These are phyloP conservation scores for Neelides sp. DNA, from an alignment of 1,140 invertebrate genomes.

Conservation along the genomic window DNA sequence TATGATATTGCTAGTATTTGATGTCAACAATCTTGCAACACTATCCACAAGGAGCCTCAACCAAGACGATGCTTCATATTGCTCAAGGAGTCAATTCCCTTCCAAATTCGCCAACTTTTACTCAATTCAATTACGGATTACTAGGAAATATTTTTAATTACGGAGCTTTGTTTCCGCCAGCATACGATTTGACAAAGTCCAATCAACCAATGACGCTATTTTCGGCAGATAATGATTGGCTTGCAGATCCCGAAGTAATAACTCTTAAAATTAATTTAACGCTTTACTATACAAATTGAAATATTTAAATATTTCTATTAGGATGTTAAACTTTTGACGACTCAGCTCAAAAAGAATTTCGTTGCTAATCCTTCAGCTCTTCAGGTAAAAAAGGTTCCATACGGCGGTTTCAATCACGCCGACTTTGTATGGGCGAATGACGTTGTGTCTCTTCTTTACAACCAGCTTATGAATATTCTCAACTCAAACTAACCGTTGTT, in stretches of 20 bases:
- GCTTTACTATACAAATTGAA: background rate
- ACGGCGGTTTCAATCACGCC: conserved; percentile 51
- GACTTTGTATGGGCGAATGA: conserved; percentile 55
- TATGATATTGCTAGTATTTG: conserved; percentile 53
- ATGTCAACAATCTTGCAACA: conserved; percentile 61
- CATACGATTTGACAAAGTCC: too few relatives aligned
- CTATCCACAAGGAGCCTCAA: conserved; percentile 68
- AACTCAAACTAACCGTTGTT: too few relatives aligned
- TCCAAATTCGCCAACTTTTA: too few relatives aligned
- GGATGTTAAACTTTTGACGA: conserved; percentile 41
- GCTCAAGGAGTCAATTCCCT: conserved; percentile 49
- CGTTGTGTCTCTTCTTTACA: conserved; percentile 47
- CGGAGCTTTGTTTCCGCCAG: too few relatives aligned
- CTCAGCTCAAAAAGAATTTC: too few relatives aligned
- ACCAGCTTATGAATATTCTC: too few relatives aligned
- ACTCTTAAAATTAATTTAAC: background rate
- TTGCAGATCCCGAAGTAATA: too few relatives aligned
- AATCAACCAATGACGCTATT: too few relatives aligned
- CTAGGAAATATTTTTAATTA: background rate
- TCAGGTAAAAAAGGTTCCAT: conserved; percentile 40
- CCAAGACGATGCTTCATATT: conserved; percentile 62
- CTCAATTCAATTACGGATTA: background rate
- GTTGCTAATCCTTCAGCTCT: conserved; percentile 39
- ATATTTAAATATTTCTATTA: background rate
- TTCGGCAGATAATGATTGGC: too few relatives aligned